These are phyloP conservation scores for Idaea aversata DNA, from an alignment of 2,888 invertebrate genomes.

Conservation along the genomic window DNA sequence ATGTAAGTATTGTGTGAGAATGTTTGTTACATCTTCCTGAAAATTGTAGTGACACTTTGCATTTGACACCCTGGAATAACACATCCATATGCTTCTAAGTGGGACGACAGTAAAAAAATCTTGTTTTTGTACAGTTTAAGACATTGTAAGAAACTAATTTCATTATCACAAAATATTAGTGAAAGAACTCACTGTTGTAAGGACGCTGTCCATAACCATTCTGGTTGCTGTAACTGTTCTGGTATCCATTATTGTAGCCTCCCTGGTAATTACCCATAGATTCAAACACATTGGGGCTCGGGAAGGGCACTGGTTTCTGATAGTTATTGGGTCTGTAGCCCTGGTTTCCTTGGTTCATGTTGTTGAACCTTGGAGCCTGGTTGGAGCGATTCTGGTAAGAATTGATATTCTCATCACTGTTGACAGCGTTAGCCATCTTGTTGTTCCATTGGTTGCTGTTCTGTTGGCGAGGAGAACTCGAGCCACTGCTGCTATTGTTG, in stretches of 20 bases:
- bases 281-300: slow-evolving; percentile 80
- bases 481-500: slow-evolving; percentile 65
- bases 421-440: slow-evolving; percentile 61
- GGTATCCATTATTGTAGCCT: slow-evolving; percentile 76
- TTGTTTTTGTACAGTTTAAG: no score
- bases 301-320: slow-evolving; percentile 79
- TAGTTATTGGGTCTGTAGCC: slow-evolving; percentile 68
- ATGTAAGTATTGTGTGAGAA: no score
- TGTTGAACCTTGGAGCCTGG: slow-evolving; percentile 77
- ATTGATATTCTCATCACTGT: slow-evolving; percentile 54
- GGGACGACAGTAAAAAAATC: no score
- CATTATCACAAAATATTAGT: neutral
- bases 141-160: no score
- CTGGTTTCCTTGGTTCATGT: slow-evolving; percentile 66
- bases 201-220: slow-evolving; percentile 72
- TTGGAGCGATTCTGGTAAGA: slow-evolving; percentile 60
- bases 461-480: slow-evolving; percentile 74
- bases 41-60: no score
- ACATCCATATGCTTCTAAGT: no score
- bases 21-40: no score
- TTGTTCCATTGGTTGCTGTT: slow-evolving; percentile 78
- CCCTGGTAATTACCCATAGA: slow-evolving; percentile 80
- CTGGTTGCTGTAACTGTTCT: slow-evolving; percentile 72
- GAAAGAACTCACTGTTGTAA: slow-evolving; percentile 62
- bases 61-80: no score